Percentiles rank a stretch among this genome's conserved stretches.
phyloP scores from a whole-genome alignment of 2,113 vertebrate species.

The Trachemys scripta region DNA sequence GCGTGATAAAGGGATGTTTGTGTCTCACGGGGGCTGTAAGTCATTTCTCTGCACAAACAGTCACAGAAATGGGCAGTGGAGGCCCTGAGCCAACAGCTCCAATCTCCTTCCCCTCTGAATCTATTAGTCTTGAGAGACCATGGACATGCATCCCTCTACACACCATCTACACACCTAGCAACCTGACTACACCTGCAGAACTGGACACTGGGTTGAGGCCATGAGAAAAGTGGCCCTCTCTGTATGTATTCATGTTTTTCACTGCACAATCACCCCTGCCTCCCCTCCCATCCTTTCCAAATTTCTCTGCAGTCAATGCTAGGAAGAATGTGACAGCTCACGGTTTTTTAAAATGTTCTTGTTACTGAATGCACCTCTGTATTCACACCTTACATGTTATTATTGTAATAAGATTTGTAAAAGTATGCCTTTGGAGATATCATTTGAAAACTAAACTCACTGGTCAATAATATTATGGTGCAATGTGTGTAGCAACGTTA shows the following conservation, averaged over 20 bases:
- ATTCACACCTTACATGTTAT: neutral
- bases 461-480: too few species aligned
- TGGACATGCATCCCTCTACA: neutral
- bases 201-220: neutral
- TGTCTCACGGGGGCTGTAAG: constrained; percentile 63
- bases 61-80: constrained; percentile 51
- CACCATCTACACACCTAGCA: neutral
- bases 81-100: constrained; percentile 13
- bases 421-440: neutral
- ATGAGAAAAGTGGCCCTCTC: neutral
- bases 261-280: neutral
- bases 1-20: constrained; percentile 74
- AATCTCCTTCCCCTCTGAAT: neutral
- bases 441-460: too few species aligned
- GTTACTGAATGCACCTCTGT: neutral
- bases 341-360: neutral
- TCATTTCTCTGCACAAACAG: constrained; percentile 65
- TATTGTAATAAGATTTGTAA: neutral
- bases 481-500: too few species aligned
- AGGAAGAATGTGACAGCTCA: neutral
- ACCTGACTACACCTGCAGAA: neutral
- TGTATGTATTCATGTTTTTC: neutral
- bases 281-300: too few species aligned
- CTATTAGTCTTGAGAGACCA: neutral
- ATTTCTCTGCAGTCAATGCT: neutral